Percentiles rank a stretch among this genome's conserved stretches.
phyloP scores from a whole-genome alignment of 1,140 invertebrate genomes.

The Drosophila malerkotliana region DNA sequence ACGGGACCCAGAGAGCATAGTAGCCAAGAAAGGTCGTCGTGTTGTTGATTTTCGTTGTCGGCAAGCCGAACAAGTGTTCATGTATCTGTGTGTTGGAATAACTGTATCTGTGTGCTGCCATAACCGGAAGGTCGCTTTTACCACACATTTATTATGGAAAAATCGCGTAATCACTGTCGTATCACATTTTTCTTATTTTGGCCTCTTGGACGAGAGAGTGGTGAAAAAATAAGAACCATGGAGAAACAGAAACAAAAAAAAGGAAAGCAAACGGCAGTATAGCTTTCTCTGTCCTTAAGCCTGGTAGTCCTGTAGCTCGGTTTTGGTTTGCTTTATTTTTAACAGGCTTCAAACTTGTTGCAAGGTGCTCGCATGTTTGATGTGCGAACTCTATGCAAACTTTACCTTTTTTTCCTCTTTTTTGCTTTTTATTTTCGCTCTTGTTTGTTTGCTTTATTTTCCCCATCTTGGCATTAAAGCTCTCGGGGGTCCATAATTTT shows the following conservation, averaged over 20 bases:
- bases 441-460: conserved; percentile 7
- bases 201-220: conserved; percentile 16
- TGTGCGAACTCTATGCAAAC: conserved; percentile 57
- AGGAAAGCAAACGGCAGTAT: not conserved
- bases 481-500: conserved; percentile 34
- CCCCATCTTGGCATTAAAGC: conserved; percentile 36
- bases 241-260: not conserved
- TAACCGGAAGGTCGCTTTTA: conserved; percentile 82
- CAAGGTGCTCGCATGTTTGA: conserved; percentile 70
- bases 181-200: conserved; percentile 62
- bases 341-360: conserved; percentile 78
- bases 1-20: conserved; percentile 20
- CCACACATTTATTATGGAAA: conserved; percentile 83
- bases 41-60: conserved; percentile 58
- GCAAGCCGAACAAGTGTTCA: conserved; percentile 71
- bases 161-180: conserved; percentile 83
- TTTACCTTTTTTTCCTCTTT: conserved; percentile 31
- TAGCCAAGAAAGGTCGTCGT: conserved; percentile 68
- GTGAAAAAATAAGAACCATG: not conserved
- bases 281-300: not conserved
- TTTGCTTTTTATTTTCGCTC: conserved; percentile 6
- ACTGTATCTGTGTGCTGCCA: conserved; percentile 46
- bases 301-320: conserved; percentile 17
- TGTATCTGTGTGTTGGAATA: conserved; percentile 5
- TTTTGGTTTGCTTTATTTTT: conserved; percentile 66